Percentiles rank a stretch among this genome's conserved stretches.
phyloP scores from a whole-genome alignment of 2,113 vertebrate species.

The Brienomyrus longianalis region DNA sequence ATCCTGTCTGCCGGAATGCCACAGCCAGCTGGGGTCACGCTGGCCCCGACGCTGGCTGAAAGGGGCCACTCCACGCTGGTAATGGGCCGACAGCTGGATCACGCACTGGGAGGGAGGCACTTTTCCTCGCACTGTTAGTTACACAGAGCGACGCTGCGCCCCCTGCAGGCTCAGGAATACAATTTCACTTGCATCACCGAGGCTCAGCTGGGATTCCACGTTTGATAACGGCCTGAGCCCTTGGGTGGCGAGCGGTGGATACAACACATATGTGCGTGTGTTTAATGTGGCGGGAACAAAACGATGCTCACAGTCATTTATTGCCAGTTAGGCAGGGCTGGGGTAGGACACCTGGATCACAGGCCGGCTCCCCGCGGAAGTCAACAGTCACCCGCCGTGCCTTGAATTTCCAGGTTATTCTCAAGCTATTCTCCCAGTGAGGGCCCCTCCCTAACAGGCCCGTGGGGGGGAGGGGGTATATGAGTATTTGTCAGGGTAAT shows the following conservation, averaged over 20 bases:
- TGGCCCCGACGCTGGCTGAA: not conserved
- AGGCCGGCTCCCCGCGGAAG: not conserved
- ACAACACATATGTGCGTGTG: not conserved
- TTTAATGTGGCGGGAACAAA: not conserved
- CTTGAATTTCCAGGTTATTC: not conserved
- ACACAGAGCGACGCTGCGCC: not conserved
- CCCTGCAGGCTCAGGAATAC: not conserved
- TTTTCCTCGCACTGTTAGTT: not conserved
- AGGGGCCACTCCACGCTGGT: not conserved
- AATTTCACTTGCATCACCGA: not conserved
- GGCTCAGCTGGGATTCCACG: not conserved
- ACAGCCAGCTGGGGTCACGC: not conserved
- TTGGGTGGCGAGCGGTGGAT: not conserved
- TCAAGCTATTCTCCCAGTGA: not conserved
- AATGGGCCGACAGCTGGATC: not conserved
- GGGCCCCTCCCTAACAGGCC: not conserved
- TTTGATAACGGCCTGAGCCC: not conserved
- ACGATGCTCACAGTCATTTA: not conserved
- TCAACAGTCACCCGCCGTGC: not conserved
- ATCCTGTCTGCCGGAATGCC: not conserved
- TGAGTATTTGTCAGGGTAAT: not conserved
- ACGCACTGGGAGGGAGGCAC: not conserved
- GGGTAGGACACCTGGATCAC: not conserved
- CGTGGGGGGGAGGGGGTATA: not conserved
- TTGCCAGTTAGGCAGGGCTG: not conserved